Evolutionary conservation across 2,113 vertebrate genomes (phyloP).

Genomic region (Acrocephalus kingi): DNA sequence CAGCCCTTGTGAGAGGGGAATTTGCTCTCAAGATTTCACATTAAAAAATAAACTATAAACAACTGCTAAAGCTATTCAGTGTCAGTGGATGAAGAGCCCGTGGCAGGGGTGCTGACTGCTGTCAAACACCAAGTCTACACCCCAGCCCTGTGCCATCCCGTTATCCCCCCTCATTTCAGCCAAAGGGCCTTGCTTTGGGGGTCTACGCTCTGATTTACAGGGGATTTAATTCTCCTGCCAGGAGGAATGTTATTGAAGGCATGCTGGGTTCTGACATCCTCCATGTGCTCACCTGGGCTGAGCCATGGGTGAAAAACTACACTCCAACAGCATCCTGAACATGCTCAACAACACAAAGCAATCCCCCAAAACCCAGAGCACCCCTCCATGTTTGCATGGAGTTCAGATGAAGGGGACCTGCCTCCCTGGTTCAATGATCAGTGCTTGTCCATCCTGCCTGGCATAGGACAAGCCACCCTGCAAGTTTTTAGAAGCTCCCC

Average conservation of each 20-base stretch:
- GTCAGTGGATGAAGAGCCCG: rapidly evolving
- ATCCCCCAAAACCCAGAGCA: not conserved
- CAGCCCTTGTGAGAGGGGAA: not conserved
- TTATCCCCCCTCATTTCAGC: not conserved
- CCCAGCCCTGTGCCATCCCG: not conserved
- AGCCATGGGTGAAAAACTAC: rapidly evolving
- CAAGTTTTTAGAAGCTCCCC: not conserved
- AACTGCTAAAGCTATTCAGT: not conserved
- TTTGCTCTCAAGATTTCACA: not conserved
- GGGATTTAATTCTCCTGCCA: not conserved
- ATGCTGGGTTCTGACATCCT: not conserved
- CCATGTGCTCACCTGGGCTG: not conserved
- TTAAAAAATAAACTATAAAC: not conserved
- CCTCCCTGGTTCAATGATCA: not conserved
- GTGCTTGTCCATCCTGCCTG: not conserved
- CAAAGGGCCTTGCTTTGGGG: not conserved
- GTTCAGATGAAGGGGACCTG: not conserved
- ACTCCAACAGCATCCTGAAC: rapidly evolving
- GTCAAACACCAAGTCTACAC: rapidly evolving
- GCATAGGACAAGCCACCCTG: rapidly evolving
- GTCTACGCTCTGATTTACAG: not conserved
- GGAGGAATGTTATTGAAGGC: not conserved
- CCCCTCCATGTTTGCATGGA: not conserved
- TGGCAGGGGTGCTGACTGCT: not conserved
- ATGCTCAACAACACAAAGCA: not conserved